Conservation (phyloP, 2,113 vertebrate genomes). For the Hirundichthys speculiger region DNA sequence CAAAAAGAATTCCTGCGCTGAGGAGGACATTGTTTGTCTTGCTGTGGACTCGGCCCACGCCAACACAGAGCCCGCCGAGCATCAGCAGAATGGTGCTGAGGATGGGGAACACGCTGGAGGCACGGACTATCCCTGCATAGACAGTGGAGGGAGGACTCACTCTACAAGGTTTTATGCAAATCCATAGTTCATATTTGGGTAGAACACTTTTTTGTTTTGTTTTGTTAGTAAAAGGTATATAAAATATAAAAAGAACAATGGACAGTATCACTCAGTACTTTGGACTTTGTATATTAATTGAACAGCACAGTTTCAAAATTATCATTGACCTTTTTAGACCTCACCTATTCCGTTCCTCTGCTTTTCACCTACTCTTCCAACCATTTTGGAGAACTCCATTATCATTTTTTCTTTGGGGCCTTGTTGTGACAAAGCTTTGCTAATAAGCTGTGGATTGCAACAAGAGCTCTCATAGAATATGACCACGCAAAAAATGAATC, state of each 20-base stretch:
- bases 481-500: conserved; percentile 52
- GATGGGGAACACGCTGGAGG: conserved; percentile 97
- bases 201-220: neutral
- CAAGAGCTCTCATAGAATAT: conserved; percentile 44
- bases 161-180: too few species aligned
- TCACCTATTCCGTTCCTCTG: conserved; percentile 19
- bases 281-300: neutral
- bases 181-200: too few species aligned
- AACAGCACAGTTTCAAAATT: neutral
- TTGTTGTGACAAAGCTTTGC: conserved; percentile 59
- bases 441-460: conserved; percentile 60
- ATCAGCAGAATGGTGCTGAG: conserved; percentile 92
- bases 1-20: conserved; percentile 95
- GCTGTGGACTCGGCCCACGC: conserved; percentile 91
- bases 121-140: conserved; percentile 91
- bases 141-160: neutral
- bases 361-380: conserved; percentile 16
- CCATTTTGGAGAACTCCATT: conserved; percentile 43
- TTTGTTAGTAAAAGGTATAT: neutral
- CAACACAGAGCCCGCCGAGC: conserved; percentile 93
- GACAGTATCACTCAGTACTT: neutral
- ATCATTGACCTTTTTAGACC: conserved; percentile 16
- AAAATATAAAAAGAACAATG: neutral
- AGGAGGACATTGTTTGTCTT: conserved; percentile 95
- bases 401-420: conserved; percentile 38